phyloP scores from a whole-genome alignment of 2,113 vertebrate species.

The Neoarius graeffei region DNA sequence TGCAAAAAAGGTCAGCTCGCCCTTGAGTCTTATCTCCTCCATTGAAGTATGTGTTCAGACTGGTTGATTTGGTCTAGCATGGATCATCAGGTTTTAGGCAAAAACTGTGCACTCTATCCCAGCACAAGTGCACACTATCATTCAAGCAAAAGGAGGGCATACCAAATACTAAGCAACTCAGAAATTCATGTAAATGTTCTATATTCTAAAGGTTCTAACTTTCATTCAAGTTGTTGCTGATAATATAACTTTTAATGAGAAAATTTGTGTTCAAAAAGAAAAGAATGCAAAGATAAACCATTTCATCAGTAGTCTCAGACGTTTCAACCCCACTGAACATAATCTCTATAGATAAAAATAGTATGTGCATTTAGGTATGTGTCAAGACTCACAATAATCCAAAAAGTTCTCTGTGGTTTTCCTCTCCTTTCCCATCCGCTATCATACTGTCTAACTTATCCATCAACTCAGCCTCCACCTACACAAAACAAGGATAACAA shows the following conservation, averaged over 20 bases:
- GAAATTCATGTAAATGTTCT: background rate
- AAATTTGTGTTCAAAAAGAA: background rate
- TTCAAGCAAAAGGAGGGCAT: background rate
- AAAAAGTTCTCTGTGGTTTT: slow-evolving; percentile 98
- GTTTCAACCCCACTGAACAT: background rate
- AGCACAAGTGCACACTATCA: background rate
- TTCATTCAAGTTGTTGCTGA: background rate
- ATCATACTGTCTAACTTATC: slow-evolving; percentile 98
- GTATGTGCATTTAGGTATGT: slow-evolving; percentile 3
- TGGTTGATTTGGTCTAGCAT: background rate
- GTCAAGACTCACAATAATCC: slow-evolving; percentile 86
- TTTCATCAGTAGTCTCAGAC: background rate
- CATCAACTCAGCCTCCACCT: slow-evolving; percentile 97
- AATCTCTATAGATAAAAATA: background rate
- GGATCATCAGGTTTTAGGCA: background rate
- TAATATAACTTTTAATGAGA: background rate
- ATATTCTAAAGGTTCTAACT: background rate
- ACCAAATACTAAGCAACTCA: background rate
- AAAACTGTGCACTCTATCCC: background rate
- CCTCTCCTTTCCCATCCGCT: slow-evolving; percentile 96
- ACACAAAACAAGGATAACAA: slow-evolving; percentile 21
- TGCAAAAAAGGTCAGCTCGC: background rate
- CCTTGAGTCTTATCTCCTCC: background rate
- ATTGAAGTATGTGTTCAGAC: background rate
- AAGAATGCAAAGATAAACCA: background rate